phyloP scores from a whole-genome alignment of 2,113 vertebrate species.

The Odocoileus virginianus region DNA sequence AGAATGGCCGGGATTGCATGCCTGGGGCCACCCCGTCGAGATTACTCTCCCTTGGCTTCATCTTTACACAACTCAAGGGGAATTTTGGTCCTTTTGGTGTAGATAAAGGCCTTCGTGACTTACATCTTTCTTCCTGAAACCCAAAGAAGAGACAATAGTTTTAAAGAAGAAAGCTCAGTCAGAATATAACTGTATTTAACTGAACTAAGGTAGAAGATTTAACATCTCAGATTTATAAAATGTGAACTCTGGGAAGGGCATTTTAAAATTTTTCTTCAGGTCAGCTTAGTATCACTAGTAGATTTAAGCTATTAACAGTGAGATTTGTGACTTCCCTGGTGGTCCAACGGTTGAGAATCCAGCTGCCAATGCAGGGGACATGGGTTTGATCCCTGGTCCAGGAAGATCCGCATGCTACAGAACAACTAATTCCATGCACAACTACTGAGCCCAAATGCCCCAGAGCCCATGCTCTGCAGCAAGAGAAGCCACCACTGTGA shows the following conservation, averaged over 20 bases:
- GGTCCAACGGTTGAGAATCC: background rate
- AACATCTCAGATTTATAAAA: background rate
- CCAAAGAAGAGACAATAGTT: background rate
- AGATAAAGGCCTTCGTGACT: conserved; percentile 43
- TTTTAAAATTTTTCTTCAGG: background rate
- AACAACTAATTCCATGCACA: background rate
- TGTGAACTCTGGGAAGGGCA: background rate
- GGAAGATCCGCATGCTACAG: background rate
- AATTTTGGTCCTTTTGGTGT: conserved; percentile 48
- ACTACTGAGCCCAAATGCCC: background rate
- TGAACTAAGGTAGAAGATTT: background rate
- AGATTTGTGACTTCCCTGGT: background rate
- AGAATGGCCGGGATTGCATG: conserved; percentile 53
- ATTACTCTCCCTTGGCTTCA: background rate
- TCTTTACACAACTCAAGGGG: conserved; percentile 5
- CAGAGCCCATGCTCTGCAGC: background rate
- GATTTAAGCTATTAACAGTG: background rate
- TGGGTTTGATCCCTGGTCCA: background rate
- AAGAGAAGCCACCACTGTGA: background rate
- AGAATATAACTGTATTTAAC: background rate
- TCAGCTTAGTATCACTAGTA: background rate
- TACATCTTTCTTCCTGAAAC: conserved; percentile 53
- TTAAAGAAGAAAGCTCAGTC: background rate
- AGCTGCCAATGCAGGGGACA: background rate
- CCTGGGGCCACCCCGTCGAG: background rate